Base-by-base conservation (phyloP, 2,888 invertebrate species). In the Agrotis exclamationis region DNA sequence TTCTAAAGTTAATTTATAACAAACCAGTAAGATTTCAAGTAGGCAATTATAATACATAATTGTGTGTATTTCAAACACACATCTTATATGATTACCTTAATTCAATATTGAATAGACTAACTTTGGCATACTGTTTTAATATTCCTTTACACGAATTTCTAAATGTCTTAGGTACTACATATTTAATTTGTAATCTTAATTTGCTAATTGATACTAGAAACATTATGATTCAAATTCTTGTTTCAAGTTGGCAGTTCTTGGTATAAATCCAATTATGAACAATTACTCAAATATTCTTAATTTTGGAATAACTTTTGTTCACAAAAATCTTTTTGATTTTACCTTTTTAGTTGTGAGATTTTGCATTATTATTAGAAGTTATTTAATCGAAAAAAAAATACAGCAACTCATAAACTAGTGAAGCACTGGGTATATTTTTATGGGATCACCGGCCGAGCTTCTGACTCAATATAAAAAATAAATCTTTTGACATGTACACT, bases 151-250 rank as follows among this genome's bases (percentile, higher is more conserved):
- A 48, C 3, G 28, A 65, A 54, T 63, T 39, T 56, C 13, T 3
- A 47, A 76, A 33, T 50, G 39, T 33, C 60, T 16, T 20, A n/a
- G 45, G 54, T 47, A 22, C 9, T 59, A 39, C 39, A 39, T 39
- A 63, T 74, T 67, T 2, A 60, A 74, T 60, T 56, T 62, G 20
- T 74, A 73, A 79, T 59, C 24, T 13, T 51, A 79, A 74, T 68
- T 48, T 68, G 47, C 63, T 79, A 76, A 79, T 68, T 76, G 68
- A 13, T 74, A 51, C 11, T 18, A 28, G 47, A 39, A 20, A 53
- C 16, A 48, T 78, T 71, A 54, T 22, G 11, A 56, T 63, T 73
- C 50, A 63, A 39, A 53, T 47, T 68, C n/a, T 28, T 18, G 54
- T 63, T 16, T 22, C 18, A 54, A 59, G 4, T 22, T 50, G 48